Conservation (phyloP, 2,888 invertebrate genomes). For the Aplocera efformata region DNA sequence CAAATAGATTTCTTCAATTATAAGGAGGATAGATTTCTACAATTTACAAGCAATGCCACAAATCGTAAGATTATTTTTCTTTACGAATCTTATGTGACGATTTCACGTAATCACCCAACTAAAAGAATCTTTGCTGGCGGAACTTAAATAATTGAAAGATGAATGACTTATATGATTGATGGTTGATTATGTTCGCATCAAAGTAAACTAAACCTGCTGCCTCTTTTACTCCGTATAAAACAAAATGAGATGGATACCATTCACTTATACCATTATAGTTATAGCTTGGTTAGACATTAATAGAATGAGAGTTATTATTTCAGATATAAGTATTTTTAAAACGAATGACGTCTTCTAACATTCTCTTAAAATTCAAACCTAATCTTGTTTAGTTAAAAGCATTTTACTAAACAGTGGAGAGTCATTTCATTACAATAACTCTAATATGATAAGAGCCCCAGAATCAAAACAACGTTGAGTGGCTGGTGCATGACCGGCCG, state of each 20-base stretch:
- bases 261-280: too few species aligned
- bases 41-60: background rate
- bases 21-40: too few species aligned
- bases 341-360: too few species aligned
- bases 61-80: background rate
- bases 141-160: slow-evolving; percentile 6
- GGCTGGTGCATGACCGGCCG: slow-evolving; percentile 15
- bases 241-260: too few species aligned
- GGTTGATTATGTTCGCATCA: too few species aligned
- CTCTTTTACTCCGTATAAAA: too few species aligned
- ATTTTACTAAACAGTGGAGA: slow-evolving; percentile 5
- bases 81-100: slow-evolving; percentile 1
- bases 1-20: too few species aligned
- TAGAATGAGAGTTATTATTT: too few species aligned
- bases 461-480: slow-evolving; percentile 14
- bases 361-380: too few species aligned
- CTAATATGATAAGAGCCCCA: slow-evolving; percentile 9
- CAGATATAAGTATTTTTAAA: too few species aligned
- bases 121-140: slow-evolving; percentile 1
- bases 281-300: too few species aligned
- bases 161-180: background rate
- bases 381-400: background rate
- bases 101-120: slow-evolving; percentile 3
- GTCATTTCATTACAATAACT: background rate
- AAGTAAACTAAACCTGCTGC: too few species aligned